Percentiles rank a stretch among this genome's conserved stretches.
Conservation (phyloP, 2,113 vertebrate genomes). For the Tympanuchus pallidicinctus region DNA sequence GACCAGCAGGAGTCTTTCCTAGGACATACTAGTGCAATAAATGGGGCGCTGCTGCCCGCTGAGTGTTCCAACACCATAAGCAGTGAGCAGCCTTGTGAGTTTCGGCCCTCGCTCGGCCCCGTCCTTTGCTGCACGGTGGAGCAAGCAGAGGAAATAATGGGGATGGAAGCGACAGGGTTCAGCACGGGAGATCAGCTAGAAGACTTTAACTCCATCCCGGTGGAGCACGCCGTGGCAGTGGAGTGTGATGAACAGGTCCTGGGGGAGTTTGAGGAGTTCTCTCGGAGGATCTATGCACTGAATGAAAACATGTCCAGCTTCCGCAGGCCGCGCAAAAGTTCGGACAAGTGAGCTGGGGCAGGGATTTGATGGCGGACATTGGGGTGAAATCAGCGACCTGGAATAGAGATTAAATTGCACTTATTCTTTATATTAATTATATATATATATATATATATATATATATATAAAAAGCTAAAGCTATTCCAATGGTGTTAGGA, state of each 20-base stretch:
- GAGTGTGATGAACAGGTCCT: constrained; percentile 97
- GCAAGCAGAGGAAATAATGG: constrained; percentile 95
- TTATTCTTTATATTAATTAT: constrained; percentile 83
- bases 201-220: constrained; percentile 91
- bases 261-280: constrained; percentile 97
- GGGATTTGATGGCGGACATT: not conserved
- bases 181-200: constrained; percentile 83
- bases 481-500: constrained; percentile 67
- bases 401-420: constrained; percentile 81
- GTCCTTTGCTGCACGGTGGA: constrained; percentile 89
- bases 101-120: not conserved
- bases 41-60: constrained; percentile 54
- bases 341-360: constrained; percentile 85
- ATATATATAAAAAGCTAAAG: constrained; percentile 46
- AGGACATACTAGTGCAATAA: constrained; percentile 60
- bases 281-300: constrained; percentile 95
- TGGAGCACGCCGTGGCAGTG: constrained; percentile 93
- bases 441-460: constrained; percentile 18
- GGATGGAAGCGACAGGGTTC: constrained; percentile 89
- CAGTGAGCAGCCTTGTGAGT: not conserved
- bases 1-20: constrained; percentile 22
- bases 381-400: not conserved
- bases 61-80: constrained; percentile 8
- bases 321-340: constrained; percentile 91
- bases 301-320: constrained; percentile 95